A percentile compares a stretch with the other conserved stretches of the same genome.
Conservation (phyloP, 2,888 invertebrate genomes). For the Tipula vernalis region DNA sequence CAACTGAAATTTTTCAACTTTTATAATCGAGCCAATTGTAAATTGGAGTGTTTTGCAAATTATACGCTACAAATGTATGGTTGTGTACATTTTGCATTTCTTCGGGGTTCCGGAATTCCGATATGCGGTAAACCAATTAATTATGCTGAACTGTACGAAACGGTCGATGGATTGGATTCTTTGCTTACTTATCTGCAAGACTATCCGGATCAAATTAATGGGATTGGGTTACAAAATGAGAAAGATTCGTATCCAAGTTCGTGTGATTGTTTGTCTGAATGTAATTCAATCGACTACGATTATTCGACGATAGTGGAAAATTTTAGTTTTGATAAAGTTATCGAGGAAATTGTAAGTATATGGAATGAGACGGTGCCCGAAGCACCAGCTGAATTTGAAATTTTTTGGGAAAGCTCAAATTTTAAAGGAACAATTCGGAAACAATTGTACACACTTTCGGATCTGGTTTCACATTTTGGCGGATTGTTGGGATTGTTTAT, state of each 20-base stretch:
- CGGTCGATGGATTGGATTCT: background rate
- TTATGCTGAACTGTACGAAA: background rate
- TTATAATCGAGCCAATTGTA: background rate
- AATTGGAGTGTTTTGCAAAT: background rate
- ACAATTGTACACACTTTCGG: background rate
- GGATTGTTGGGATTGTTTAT: slow-evolving; percentile 6
- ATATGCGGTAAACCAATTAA: background rate
- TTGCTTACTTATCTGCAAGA: background rate
- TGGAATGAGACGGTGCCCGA: background rate
- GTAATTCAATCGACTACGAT: background rate
- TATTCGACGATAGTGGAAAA: background rate
- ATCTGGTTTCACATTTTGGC: slow-evolving; percentile 4
- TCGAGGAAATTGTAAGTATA: background rate
- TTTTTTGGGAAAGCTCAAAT: background rate
- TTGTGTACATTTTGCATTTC: background rate
- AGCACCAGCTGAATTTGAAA: background rate
- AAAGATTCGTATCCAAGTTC: background rate
- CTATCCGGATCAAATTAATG: background rate
- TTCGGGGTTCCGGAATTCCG: background rate
- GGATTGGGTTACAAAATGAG: background rate
- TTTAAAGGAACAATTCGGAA: background rate
- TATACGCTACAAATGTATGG: background rate
- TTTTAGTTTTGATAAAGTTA: background rate
- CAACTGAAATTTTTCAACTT: background rate
- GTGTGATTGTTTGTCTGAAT: background rate